Evolutionary conservation across 2,113 vertebrate species (phyloP), one percentile per base, ranked within the genome.

Genomic region (sheep (Ovis aries)): DNA sequence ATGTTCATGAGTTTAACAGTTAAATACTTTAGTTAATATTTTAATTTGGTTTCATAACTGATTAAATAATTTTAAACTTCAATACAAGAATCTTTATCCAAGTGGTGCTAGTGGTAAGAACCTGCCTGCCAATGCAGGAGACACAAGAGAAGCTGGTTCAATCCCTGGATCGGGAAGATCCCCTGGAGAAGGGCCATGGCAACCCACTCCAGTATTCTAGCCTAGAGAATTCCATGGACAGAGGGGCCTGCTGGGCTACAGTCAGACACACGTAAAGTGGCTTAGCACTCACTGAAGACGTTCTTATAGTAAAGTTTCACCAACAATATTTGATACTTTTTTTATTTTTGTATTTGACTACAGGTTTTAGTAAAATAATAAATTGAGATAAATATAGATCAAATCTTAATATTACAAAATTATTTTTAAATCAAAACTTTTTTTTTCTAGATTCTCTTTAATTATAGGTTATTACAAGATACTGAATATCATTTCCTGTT

Each of bases 141-240:
- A 67, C 17, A 19, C 33, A 67, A 67, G 64, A 36, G 64, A 67
- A 67, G 33, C 33, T 67, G 33, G 33, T n/a, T n/a, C 33, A 67
- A 19, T 10, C 16, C 16, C 16, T 67, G 16, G 33, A 67, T 67
- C 0, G 0, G 33, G 2, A 19, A 4, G 33, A 19, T 67, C 33
- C 64, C 64, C 64, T 67, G 19, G 64, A 36, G n/a, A 71, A 71
- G 9, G 17, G 19, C 8, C 8, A 71, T 71, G n/a, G 3, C 64
- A 11, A 36, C 8, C n/a, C 17, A 36, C 4, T 21, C n/a, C 17
- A 36, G 17, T 36, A 36, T 21, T 71, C n/a, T 71, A 36, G 9
- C n/a, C 64, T 71, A 64, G 15, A 64, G 16, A n/a, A 64, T 64
- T 16, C 15, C 16, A n/a, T 64, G 62, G 62, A n/a, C 15, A 64